Evolutionary conservation across 2,888 invertebrate genomes (phyloP).

Genomic region (Cheilosia pagana): DNA sequence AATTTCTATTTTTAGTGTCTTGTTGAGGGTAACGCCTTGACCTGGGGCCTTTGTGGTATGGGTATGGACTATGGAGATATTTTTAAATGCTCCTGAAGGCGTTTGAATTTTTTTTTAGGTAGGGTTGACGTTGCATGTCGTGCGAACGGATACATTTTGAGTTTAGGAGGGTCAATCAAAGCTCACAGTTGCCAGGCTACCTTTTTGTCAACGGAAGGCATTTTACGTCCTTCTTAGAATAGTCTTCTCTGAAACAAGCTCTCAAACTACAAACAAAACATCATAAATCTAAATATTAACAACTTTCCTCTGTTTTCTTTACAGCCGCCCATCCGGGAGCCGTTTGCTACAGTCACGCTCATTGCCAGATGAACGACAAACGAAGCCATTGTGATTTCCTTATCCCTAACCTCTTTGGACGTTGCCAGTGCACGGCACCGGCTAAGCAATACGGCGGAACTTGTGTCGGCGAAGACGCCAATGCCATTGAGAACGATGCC

Average conservation of each 20-base stretch:
- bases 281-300: background rate
- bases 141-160: too few species aligned
- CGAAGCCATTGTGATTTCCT: slow-evolving; percentile 95
- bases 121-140: too few species aligned
- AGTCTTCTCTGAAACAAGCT: too few species aligned
- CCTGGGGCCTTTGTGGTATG: background rate
- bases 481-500: slow-evolving; percentile 69
- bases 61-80: background rate
- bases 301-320: slow-evolving; percentile 77
- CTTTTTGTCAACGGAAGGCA: too few species aligned
- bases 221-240: too few species aligned
- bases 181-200: too few species aligned
- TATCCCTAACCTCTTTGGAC: slow-evolving; percentile 94
- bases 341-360: slow-evolving; percentile 95
- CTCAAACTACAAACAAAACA: too few species aligned
- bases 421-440: slow-evolving; percentile 91
- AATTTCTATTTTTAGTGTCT: slow-evolving; percentile 44
- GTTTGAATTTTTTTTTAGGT: too few species aligned
- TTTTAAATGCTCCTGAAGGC: background rate
- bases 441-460: slow-evolving; percentile 87
- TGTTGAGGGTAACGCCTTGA: slow-evolving; percentile 5
- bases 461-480: slow-evolving; percentile 83
- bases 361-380: slow-evolving; percentile 92
- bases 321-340: slow-evolving; percentile 94
- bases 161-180: too few species aligned